Conservation (phyloP, 2,113 vertebrate species). For the Anhinga rufa region DNA sequence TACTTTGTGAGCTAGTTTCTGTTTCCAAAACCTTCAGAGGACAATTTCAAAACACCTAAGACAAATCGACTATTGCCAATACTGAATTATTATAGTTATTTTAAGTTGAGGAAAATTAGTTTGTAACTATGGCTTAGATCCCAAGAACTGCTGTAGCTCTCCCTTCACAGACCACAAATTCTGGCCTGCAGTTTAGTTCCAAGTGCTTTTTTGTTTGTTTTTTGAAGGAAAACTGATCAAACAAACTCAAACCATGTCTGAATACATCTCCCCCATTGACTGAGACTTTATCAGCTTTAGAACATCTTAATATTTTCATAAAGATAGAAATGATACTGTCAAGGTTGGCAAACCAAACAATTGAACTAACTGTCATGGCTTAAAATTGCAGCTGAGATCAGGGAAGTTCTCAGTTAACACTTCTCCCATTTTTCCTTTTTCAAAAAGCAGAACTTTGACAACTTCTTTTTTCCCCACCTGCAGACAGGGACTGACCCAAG, state of each 20-base stretch:
- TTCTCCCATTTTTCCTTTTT: slow-evolving; percentile 59
- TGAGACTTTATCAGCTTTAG: background rate
- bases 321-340: slow-evolving; percentile 61
- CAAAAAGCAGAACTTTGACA: slow-evolving; percentile 57
- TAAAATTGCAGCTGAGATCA: slow-evolving; percentile 55
- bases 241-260: background rate
- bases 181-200: background rate
- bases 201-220: background rate
- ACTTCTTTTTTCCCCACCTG: slow-evolving; percentile 58
- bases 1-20: background rate
- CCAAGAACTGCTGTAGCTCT: slow-evolving; percentile 1
- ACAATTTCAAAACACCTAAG: background rate
- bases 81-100: background rate
- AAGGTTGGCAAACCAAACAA: slow-evolving; percentile 76
- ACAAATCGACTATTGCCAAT: background rate
- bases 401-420: slow-evolving; percentile 41
- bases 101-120: background rate
- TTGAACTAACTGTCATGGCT: slow-evolving; percentile 67
- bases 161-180: background rate
- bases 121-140: background rate
- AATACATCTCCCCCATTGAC: background rate
- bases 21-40: background rate
- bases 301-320: background rate
- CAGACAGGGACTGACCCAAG: slow-evolving; percentile 61
- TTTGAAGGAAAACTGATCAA: background rate